phyloP scores from a whole-genome alignment of 2,888 invertebrate species.

The Aspidiotus rigidus region DNA sequence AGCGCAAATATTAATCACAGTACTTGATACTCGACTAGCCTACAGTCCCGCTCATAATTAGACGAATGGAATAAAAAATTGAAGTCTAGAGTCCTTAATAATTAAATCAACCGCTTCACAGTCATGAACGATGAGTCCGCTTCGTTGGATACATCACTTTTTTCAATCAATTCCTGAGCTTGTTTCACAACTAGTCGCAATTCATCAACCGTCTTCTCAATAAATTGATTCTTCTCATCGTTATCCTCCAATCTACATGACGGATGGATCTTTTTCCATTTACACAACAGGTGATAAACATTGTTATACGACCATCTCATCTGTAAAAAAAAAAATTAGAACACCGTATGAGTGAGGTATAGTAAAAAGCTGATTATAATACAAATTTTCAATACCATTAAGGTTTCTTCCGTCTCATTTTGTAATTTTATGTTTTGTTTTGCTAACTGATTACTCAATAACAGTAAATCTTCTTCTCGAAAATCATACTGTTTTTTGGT shows the following conservation, averaged over 20 bases:
- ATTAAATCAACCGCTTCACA: constrained; percentile 6
- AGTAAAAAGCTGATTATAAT: no score
- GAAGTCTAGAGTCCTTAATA: no score
- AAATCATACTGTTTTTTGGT: constrained; percentile 2
- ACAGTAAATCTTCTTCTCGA: not conserved
- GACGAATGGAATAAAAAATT: no score
- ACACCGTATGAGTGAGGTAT: not conserved
- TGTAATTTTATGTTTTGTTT: no score
- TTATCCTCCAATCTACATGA: not conserved
- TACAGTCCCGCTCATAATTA: no score
- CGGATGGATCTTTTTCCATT: constrained; percentile 10
- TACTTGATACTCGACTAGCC: no score
- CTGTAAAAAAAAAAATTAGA: not conserved
- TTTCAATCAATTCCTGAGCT: constrained; percentile 11
- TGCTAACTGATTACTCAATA: no score
- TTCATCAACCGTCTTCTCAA: constrained; percentile 18
- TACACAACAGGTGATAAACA: constrained; percentile 16
- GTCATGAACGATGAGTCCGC: constrained; percentile 21
- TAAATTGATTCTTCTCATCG: constrained; percentile 11
- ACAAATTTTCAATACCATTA: no score
- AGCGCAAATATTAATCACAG: no score
- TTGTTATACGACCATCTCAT: constrained; percentile 19
- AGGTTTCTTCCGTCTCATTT: no score
- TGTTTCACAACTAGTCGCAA: constrained; percentile 15
- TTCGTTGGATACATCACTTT: constrained; percentile 15